Evolutionary conservation across 2,888 invertebrate species (phyloP).

Genomic region (Dysmachus trigonus): DNA sequence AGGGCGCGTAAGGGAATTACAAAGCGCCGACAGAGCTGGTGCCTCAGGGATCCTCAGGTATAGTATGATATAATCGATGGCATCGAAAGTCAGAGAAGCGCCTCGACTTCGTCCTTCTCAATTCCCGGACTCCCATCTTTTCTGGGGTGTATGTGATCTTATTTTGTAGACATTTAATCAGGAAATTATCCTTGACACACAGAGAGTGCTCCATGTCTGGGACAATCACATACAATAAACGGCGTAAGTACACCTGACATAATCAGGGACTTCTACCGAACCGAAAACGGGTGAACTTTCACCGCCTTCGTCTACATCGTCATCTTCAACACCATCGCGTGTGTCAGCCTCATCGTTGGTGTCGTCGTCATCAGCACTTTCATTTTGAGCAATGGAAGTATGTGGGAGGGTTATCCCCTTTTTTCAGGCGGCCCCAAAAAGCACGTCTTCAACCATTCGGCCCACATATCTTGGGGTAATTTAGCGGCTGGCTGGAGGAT

Average conservation of each 20-base stretch:
- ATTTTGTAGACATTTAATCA: slow-evolving; percentile 39
- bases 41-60: neutral
- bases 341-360: neutral
- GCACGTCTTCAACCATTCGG: neutral
- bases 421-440: neutral
- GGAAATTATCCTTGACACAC: slow-evolving; percentile 38
- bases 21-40: neutral
- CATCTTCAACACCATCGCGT: neutral
- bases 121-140: neutral
- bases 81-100: neutral
- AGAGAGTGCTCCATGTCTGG: slow-evolving; percentile 22
- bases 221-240: slow-evolving; percentile 13
- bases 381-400: neutral
- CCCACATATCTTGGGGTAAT: neutral
- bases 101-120: neutral
- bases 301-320: neutral
- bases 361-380: neutral
- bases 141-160: slow-evolving; percentile 13
- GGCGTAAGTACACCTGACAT: slow-evolving; percentile 31
- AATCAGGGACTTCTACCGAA: slow-evolving; percentile 2
- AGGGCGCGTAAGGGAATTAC: slow-evolving; percentile 23
- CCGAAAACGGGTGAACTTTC: neutral
- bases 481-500: neutral
- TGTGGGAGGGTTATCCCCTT: neutral
- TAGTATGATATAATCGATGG: no score